Base-by-base conservation (phyloP, 1,140 invertebrate species). In the Drosophila tropicalis region DNA sequence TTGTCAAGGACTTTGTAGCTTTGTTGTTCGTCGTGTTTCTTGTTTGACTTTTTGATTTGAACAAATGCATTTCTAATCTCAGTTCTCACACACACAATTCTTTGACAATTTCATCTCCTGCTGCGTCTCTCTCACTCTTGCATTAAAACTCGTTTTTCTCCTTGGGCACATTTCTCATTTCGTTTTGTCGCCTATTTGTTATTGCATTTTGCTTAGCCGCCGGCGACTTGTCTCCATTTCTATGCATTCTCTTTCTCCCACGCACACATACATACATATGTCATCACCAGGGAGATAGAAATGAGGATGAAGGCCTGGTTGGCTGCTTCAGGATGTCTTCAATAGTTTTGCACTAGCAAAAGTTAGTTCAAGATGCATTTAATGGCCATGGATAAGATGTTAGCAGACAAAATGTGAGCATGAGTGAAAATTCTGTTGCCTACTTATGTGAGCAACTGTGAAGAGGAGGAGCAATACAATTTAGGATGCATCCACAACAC, bases 111-210 rank as follows among this genome's bases (percentile, higher is more conserved):
- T 29, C 29, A 29, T 74, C 63, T 63, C 62, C 65, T 32, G 22
- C 29, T 62, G 61, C 40, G 54, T 51, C 44, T 55, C 10, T 15
- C 57, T 58, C 36, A 39, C 39, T 17, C 5, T 5, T 34, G 5
- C 15, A 19, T 15, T 5, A 3, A 15, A 6, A 2, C 10, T 44
- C 36, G 9, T 32, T 29, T 36, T 22, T 58, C 39, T 29, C 15
- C 51, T 34, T 72, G 57, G 71, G 76, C 72, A 76, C 72, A 89
- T 87, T 87, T 87, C 83, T 87, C 83, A 89, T 87, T 89, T 87
- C 83, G 79, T 87, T 87, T 87, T 89, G 84, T 87, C 83, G 83
- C 84, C 84, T 87, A 83, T 87, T 87, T 87, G 84, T 89, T 84
- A 87, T 89, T 79, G 83, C 84, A 87, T 89, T 89, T 81, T 74